phyloP scores from a whole-genome alignment of 2,888 invertebrate species.

The Mechanitis mazaeus region DNA sequence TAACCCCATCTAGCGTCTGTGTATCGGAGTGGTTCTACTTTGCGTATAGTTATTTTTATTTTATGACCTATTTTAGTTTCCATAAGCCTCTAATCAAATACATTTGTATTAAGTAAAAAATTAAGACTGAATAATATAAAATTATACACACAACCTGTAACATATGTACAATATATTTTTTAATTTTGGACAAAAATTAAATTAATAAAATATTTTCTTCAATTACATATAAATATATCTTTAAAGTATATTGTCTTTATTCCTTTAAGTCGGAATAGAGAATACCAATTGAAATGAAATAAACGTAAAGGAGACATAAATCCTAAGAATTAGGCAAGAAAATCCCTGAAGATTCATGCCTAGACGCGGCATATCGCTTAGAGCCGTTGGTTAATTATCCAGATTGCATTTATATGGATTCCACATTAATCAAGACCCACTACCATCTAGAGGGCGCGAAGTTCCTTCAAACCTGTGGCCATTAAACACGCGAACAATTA shows the following conservation, averaged over 20 bases:
- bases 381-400: conserved; percentile 58
- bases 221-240: neutral
- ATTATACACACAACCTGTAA: too few species aligned
- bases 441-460: conserved; percentile 42
- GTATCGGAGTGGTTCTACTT: too few species aligned
- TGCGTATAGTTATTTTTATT: too few species aligned
- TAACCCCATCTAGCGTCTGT: too few species aligned
- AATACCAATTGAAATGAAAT: conserved; percentile 1
- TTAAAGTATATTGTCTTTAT: too few species aligned
- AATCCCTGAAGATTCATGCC: conserved; percentile 21
- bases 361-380: conserved; percentile 46
- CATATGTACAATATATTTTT: too few species aligned
- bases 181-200: too few species aligned
- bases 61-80: too few species aligned
- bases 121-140: too few species aligned
- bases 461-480: conserved; percentile 45
- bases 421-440: conserved; percentile 70
- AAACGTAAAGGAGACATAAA: conserved; percentile 4
- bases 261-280: too few species aligned
- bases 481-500: conserved; percentile 30
- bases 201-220: neutral
- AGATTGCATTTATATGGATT: conserved; percentile 74
- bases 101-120: too few species aligned
- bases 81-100: too few species aligned
- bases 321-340: conserved; percentile 9